Base-by-base conservation (phyloP, 2,113 vertebrate genomes). In the Seriola rivoliana region DNA sequence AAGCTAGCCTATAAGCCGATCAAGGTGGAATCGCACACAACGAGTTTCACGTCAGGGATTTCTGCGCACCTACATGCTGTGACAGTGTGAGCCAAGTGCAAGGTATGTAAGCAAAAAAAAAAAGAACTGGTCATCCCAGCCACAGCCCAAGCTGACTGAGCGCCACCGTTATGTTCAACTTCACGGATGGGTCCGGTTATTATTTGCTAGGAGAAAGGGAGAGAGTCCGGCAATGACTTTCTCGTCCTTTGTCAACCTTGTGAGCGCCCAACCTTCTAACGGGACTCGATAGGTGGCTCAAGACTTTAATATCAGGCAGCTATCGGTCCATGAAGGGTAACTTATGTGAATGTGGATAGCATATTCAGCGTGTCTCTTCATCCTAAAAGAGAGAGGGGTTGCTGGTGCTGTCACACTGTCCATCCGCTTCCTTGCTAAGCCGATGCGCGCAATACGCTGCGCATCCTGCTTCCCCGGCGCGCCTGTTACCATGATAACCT, bases 1-100 rank as follows among this genome's bases (percentile, higher is more conserved):
- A 50, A 85, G 91, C 85, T 80, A 66, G 78, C 80, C 68, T 84
- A 4, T 93, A 96, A 95, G 91, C 94, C 93, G 94, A 95, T 96
- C 95, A 95, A 87, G 90, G 93, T 89, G 94, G 90, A 87, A 90
- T 84, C 76, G 88, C 81, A 71, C 81, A 74, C 85, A 77, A 57
- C 84, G 67, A 87, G 80, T 38, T 92, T 78, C 88, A 71, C 73
- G 75, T 87, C 89, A 65, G 72, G 78, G 80, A 80, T 80, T 80
- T 87, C 58, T 76, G 71, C 78, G 84, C 81, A 90, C 42, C 76
- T 89, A 78, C 58, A 85, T 87, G 91, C 67, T 77, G 85, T 84
- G 78, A 91, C 70, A 65, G 71, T 52, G 81, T 66, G 81, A 80
- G 67, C 55, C 42, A 81, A 75, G 77, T 80, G 74, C 59, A 68